phyloP scores from a whole-genome alignment of 2,797 vertebrate genomes.

The Tympanoctomys barrerae region DNA sequence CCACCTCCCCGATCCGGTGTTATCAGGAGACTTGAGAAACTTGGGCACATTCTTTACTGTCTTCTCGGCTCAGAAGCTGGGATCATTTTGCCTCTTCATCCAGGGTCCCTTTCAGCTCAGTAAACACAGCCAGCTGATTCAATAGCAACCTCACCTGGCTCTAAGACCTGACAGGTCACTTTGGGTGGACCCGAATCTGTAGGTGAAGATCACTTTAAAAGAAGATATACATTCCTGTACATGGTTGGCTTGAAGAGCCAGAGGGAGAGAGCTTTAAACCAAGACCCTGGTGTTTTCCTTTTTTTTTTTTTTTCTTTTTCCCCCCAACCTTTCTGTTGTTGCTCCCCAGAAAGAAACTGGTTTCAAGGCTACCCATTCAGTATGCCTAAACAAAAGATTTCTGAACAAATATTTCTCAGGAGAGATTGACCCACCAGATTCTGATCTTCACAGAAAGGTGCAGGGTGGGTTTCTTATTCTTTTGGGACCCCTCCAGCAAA shows the following conservation, averaged over 20 bases:
- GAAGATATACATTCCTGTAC: not conserved
- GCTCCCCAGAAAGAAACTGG: not conserved
- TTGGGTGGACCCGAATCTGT: fast-evolving
- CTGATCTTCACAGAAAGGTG: not conserved
- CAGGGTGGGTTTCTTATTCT: fast-evolving
- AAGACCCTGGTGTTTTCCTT: not conserved
- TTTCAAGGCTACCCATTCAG: not conserved
- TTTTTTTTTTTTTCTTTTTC: too few species aligned
- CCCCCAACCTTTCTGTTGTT: too few species aligned
- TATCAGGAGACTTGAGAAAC: constrained; percentile 68
- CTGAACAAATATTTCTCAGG: not conserved
- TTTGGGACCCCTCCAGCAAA: not conserved
- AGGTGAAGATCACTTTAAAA: too few species aligned
- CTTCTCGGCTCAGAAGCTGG: constrained; percentile 49
- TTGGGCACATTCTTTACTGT: not conserved
- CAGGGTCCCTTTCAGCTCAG: constrained; percentile 50
- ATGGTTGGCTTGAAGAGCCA: not conserved
- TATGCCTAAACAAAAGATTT: not conserved
- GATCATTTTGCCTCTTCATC: constrained; percentile 6
- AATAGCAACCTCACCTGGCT: fast-evolving
- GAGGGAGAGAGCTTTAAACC: not conserved
- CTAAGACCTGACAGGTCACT: fast-evolving
- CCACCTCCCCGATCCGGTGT: not conserved
- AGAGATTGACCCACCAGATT: fast-evolving
- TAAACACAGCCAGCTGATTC: not conserved